phyloP scores from a whole-genome alignment of 2,888 invertebrate genomes.

The Metallyticus violacea region DNA sequence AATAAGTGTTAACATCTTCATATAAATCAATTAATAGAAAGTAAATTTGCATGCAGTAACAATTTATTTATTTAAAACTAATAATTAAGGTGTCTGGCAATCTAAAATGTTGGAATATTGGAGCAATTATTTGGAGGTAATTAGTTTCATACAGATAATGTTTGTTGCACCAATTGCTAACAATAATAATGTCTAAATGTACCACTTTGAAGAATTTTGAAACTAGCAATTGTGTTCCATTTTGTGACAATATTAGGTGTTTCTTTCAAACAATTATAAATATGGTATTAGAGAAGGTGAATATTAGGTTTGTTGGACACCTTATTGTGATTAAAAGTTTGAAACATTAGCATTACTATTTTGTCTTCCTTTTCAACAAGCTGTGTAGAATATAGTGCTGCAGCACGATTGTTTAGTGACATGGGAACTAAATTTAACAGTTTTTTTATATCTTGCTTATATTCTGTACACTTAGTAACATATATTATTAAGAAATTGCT shows the following conservation, averaged over 20 bases:
- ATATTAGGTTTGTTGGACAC: background rate
- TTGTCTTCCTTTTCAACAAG: background rate
- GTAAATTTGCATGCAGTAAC: background rate
- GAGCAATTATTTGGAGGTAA: too few species aligned
- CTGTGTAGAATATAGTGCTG: background rate
- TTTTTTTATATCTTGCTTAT: too few species aligned
- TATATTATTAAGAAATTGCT: background rate
- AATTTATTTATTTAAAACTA: background rate
- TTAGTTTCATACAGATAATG: too few species aligned
- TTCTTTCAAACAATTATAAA: too few species aligned
- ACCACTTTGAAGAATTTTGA: too few species aligned
- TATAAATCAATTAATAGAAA: background rate
- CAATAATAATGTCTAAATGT: too few species aligned
- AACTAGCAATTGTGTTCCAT: too few species aligned
- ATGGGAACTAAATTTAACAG: background rate
- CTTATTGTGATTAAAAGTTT: background rate
- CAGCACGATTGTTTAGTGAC: background rate
- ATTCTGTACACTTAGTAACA: background rate
- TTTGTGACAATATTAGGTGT: too few species aligned
- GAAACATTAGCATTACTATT: background rate
- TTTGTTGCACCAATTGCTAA: too few species aligned
- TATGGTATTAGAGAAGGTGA: background rate
- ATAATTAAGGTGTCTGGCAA: background rate
- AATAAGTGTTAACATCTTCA: background rate
- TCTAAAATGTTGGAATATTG: too few species aligned